Evolutionary conservation across 2,113 vertebrate genomes (phyloP).

Genomic region (human): GRCh38 chr1:158364501-158365000

Average conservation of each 20-base stretch:
- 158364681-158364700: background rate
- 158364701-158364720: background rate
- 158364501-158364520: background rate
- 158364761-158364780: background rate
- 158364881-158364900: background rate
- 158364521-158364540: background rate
- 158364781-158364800: background rate
- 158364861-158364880: background rate
- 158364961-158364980: background rate
- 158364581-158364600: background rate
- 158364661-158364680: background rate
- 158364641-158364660: background rate
- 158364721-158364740: background rate
- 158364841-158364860: background rate
- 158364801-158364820: background rate
- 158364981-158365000: background rate
- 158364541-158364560: background rate
- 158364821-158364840: background rate
- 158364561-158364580: background rate
- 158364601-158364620: background rate
- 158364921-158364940: background rate
- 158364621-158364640: background rate
- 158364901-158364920: background rate
- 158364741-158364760: background rate
- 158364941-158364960: background rate